Base-by-base conservation (phyloP, 1,140 invertebrate genomes). In the Rhizoglyphus robini region DNA sequence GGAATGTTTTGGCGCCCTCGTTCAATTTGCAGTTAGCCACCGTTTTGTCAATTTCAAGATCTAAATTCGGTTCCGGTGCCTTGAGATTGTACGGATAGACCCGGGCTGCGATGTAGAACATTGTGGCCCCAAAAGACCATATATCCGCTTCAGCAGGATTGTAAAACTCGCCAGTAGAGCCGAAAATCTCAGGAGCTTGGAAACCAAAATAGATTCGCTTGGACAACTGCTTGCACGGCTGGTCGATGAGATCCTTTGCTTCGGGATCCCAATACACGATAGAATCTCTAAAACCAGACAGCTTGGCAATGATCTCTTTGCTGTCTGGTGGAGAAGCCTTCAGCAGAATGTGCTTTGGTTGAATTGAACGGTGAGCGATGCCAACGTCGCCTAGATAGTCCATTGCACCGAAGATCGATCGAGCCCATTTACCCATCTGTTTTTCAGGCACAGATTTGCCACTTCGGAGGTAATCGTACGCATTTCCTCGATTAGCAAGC, bases 111-210 rank as follows among this genome's bases (percentile, higher is more conserved):
- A 64, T 64, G 47, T 23, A 64, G 47, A 49, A 64, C 20, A 51
- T n/a, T 8, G 63, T 64, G 18, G 63, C 63, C 32, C 63, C 63
- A 38, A 64, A 49, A 20, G 47, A 51, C 63, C 63, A 64, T 23
- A 64, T 29, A 27, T 64, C 63, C 2, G 63, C 63, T n/a, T 4
- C 4, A 2, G 31, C 25, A 18, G 63, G 63, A 64, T 49, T 27
- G 25, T 4, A 64, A 23, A 18, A 4, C 41, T 54, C 63, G 1
- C 20, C 30, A 1, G 1, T 8, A 13, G 18, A 20, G 18, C 46
- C 4, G 32, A 48, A 64, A 57, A 48, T 30, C 41, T 64, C 63
- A 1, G 63, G 63, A 15, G 63, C 63, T 25, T 64, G 46, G 41
- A 31, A 64, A 20, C n/a, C 20, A 15, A 34, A n/a, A 34, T 3